Base-by-base conservation (phyloP, 2,888 invertebrate genomes). In the Malachius bipustulatus region DNA sequence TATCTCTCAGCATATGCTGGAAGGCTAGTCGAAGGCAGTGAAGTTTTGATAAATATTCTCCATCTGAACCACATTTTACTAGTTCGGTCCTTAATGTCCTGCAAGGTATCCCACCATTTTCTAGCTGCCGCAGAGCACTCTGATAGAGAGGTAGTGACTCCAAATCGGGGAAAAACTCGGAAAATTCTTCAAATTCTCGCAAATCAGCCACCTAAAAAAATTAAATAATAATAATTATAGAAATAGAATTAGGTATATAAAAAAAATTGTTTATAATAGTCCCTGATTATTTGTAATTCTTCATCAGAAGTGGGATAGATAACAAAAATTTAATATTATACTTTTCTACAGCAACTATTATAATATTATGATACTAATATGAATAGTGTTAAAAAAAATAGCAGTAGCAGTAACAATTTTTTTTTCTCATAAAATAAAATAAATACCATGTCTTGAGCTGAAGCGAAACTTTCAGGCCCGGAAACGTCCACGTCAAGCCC, bases 21-120 rank as follows among this genome's bases (percentile, higher is more conserved):
- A 93, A 85, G 26, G 91, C 93, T 39, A 81, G 69, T 36, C 98
- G 77, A 44, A 98, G 66, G 57, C 97, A 96, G 57, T 91, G 84
- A 42, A 98, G 69, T 68, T 98, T 98, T 35, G 91, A 90, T 48
- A 96, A 69, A 67, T 93, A 98, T 65, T 98, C 97, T 1, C 82
- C 75, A 61, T 97, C 96, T 2, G 83, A 82, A 27, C 77, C 74
- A 62, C 96, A 96, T 44, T 80, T 77, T 13, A 93, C 82, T 51
- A 88, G 66, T 47, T 90, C 89, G 1, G 91, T 85, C 40, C 94
- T 81, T 35, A 87, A 65, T 14, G 76, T 57, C 33, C 62, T 47
- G 62, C 71, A 81, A 3, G 76, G 76, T 48, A 82, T 80, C 8
- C 79, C 79, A 14, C 65, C 65, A 47, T 75, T 73, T 60, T 91